A percentile compares a stretch with the other conserved stretches of the same genome.
phyloP scores from a whole-genome alignment of 2,888 invertebrate genomes.

The Phyllotreta cruciferae region DNA sequence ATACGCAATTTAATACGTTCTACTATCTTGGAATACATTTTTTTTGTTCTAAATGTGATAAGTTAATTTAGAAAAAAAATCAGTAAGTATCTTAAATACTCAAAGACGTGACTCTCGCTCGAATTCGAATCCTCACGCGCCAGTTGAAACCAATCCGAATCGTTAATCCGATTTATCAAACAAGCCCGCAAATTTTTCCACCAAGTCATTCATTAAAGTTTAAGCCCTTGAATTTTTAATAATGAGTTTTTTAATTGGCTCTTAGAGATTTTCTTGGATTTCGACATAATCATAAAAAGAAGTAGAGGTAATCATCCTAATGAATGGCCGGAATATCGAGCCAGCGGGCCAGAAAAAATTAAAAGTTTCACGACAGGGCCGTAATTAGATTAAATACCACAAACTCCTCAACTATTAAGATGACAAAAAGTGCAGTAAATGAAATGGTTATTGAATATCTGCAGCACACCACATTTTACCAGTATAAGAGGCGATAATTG shows the following conservation, averaged over 20 bases:
- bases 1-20: neutral
- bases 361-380: conserved; percentile 35
- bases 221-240: conserved; percentile 21
- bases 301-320: conserved; percentile 28
- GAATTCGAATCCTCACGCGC: neutral
- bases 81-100: no score
- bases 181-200: conserved; percentile 16
- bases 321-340: conserved; percentile 28
- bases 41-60: no score
- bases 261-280: conserved; percentile 16
- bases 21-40: neutral
- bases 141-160: conserved; percentile 4
- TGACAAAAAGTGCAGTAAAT: no score
- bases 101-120: no score
- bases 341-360: conserved; percentile 25
- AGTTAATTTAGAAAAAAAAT: no score
- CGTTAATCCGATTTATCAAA: conserved; percentile 19
- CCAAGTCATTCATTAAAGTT: conserved; percentile 15
- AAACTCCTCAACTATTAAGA: no score
- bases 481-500: no score
- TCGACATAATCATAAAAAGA: conserved; percentile 30
- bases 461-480: no score
- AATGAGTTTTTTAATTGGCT: conserved; percentile 26
- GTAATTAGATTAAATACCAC: neutral
- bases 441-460: no score